These are phyloP conservation scores for Ictidomys tridecemlineatus DNA, from an alignment of 2,113 vertebrate genomes.

Conservation along the genomic window DNA sequence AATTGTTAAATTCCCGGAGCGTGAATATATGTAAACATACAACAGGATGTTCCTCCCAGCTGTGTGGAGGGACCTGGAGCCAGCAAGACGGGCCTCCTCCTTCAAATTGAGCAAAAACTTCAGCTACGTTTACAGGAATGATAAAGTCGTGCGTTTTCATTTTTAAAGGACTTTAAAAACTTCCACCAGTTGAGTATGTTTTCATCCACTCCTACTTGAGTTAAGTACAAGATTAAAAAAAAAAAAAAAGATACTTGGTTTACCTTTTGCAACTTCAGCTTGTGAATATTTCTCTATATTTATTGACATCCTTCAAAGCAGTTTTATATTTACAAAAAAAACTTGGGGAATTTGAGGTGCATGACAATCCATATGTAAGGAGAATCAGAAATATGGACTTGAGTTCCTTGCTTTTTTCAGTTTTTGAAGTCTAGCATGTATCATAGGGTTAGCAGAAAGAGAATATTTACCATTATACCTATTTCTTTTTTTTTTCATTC, in stretches of 20 bases:
- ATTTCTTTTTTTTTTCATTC: not conserved
- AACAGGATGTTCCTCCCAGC: constrained; percentile 69
- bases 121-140: not conserved
- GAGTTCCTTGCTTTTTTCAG: not conserved
- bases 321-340: not conserved
- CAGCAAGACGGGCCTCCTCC: not conserved
- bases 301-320: not conserved
- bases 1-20: constrained; percentile 67
- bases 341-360: not conserved
- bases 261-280: not conserved
- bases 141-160: not conserved
- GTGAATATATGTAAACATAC: constrained; percentile 60
- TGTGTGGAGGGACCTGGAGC: not conserved
- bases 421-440: not conserved
- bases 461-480: not conserved
- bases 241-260: not conserved
- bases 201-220: constrained; percentile 43
- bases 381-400: not conserved
- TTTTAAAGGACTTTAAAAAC: not conserved
- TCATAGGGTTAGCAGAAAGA: not conserved
- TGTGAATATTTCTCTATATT: not conserved
- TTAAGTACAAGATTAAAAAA: not conserved
- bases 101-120: constrained; percentile 3
- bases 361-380: not conserved
- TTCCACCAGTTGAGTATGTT: not conserved